phyloP scores from a whole-genome alignment of 2,888 invertebrate species.

The Allacma fusca region DNA sequence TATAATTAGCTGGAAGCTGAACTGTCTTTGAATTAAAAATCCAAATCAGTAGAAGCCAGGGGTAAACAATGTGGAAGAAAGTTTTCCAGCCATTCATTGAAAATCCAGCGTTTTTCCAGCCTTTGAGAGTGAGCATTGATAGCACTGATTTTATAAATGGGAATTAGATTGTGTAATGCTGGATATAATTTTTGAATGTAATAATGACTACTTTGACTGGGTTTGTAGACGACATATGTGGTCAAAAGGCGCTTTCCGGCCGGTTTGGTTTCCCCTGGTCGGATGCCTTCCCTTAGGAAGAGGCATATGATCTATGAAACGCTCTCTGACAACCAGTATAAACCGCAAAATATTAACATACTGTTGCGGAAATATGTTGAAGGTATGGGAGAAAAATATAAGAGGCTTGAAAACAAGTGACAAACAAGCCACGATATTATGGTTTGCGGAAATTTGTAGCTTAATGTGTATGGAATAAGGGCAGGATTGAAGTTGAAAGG shows the following conservation, averaged over 20 bases:
- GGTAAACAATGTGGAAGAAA: slow-evolving; percentile 28
- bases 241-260: slow-evolving; percentile 73
- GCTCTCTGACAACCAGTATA: slow-evolving; percentile 71
- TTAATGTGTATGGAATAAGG: not conserved
- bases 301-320: slow-evolving; percentile 78
- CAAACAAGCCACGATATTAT: too few relatives aligned
- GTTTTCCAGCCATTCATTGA: slow-evolving; percentile 29
- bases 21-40: too few relatives aligned
- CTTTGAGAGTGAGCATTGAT: slow-evolving; percentile 38
- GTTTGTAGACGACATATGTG: slow-evolving; percentile 76
- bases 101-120: slow-evolving; percentile 42
- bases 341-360: slow-evolving; percentile 69
- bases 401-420: too few relatives aligned
- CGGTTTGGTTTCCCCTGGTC: slow-evolving; percentile 69
- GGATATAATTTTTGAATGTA: too few relatives aligned
- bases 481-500: too few relatives aligned
- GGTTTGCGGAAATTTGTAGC: not conserved
- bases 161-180: too few relatives aligned
- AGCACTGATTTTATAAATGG: too few relatives aligned
- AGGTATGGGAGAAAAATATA: slow-evolving; percentile 66
- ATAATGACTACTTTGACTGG: not conserved
- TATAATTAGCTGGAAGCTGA: too few relatives aligned
- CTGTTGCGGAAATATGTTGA: slow-evolving; percentile 77
- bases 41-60: too few relatives aligned
- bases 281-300: slow-evolving; percentile 68